Base-by-base conservation (phyloP, 2,888 invertebrate genomes). In the Cybosia mesomella region DNA sequence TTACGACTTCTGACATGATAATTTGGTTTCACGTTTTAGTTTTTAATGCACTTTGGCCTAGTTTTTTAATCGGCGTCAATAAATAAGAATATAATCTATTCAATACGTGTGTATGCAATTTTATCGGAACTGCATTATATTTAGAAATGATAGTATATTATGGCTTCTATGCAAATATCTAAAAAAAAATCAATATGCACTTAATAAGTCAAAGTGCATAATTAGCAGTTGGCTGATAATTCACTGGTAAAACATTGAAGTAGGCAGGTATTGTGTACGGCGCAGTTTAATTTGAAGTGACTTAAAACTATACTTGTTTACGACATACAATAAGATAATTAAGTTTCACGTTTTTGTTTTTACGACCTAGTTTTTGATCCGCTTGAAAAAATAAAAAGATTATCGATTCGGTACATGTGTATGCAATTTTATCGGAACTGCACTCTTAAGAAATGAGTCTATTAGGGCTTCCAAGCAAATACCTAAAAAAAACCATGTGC, bases 401-500 rank as follows among this genome's bases (percentile, higher is more conserved):
- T 2, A 10, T 36, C 1, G 10, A 11, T 36, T 13, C 11, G 36
- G 11, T 36, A 36, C 36, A 13, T 36, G 36, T 36, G 3, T 36
- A 36, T 36, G 36, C 36, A 36, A 36, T 36, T 11, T 36, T 36
- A 36, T 36, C 36, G 36, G 13, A 36, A 36, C 36, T 36, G 2
- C 13, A 13, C 1, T 36, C 0, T 36, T 36, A 11, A 13, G 8
- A 34, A 34, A 34, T 34, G n/a, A 34, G 34, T 9, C 0, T 36
- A 36, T 36, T 36, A 36, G 1, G 36, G 1, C 34, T 34, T 34
- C 5, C 34, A 34, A 34, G 34, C 34, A 34, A 34, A n/a, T n/a
- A n/a, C n/a, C n/a, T n/a, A 82, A 82, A 75, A 80, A 54, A 64
- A 39, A 70, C 81, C 79, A 80, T 80, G 69, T 72, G 64, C 62